Evolutionary conservation across 2,888 invertebrate genomes (phyloP), one percentile per base, ranked within the genome.

Genomic region (Cyclophora punctaria): DNA sequence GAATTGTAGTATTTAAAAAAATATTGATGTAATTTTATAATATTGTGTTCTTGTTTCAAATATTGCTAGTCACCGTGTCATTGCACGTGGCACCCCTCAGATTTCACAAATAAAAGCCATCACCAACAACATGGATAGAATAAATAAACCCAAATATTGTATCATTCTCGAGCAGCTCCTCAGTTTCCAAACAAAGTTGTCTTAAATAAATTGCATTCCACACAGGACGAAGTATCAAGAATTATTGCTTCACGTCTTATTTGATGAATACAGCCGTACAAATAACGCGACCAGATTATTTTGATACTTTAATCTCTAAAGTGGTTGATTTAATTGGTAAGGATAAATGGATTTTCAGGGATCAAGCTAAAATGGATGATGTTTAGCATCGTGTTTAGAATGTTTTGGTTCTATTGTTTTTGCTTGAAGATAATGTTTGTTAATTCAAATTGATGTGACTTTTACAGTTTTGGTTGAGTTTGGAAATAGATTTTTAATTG

Each of bases 121-220:
- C 20, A 20, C 20, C 20, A 20, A 20, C 20, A 20, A 20, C 20
- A 20, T 20, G 20, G 20, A 20, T 20, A 20, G 20, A 20, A 20
- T 20, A 20, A 20, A 20, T 20, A 20, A 20, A 20, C 20, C 20
- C 20, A 20, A 20, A 20, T 20, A 20, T 20, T 20, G 20, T 20
- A 20, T 20, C 20, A 20, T 20, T 20, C 20, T 20, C 20, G 20
- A 1, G 20, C 20, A 20, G 20, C 20, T 20, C 20, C 20, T 20
- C 20, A 20, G 20, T 20, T 20, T 20, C 20, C 20, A 20, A 20
- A 75, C 74, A 71, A 78, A 74, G 73, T 75, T 67, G 75, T 73
- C 74, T 73, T 67, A 71, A 78, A 81, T 71, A 81, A 81, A 85
- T 82, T 73, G 74, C 81, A 84, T 85, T 81, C 80, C 78, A 67